phyloP scores from a whole-genome alignment of 2,113 vertebrate species.

The Sinocyclocheilus maitianheensis region DNA sequence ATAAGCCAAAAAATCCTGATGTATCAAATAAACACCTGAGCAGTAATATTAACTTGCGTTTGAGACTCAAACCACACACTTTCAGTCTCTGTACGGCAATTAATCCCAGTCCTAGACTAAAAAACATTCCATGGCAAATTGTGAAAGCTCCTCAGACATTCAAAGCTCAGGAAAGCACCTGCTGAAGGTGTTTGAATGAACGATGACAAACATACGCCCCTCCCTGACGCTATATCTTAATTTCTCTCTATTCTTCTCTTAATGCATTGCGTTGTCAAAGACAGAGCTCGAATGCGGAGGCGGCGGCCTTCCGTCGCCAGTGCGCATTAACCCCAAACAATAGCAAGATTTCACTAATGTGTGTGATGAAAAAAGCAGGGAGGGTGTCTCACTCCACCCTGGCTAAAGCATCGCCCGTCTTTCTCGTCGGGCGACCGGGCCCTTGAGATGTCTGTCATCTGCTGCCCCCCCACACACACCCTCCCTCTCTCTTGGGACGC shows the following conservation, averaged over 20 bases:
- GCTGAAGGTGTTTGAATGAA: slow-evolving; percentile 1
- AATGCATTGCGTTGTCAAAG: background rate
- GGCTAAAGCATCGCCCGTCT: slow-evolving; percentile 53
- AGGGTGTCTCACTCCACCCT: slow-evolving; percentile 59
- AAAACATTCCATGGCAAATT: background rate
- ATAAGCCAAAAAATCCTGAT: background rate
- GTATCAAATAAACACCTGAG: background rate
- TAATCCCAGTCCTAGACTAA: background rate
- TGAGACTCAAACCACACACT: background rate
- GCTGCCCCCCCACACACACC: slow-evolving; percentile 1
- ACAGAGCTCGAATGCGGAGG: background rate
- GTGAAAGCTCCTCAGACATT: background rate
- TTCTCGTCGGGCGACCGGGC: slow-evolving; percentile 54
- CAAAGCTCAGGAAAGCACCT: background rate
- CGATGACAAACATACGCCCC: slow-evolving; percentile 29
- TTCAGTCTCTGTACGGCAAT: background rate
- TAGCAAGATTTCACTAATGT: slow-evolving; percentile 62
- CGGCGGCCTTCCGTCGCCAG: background rate
- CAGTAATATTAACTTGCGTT: background rate
- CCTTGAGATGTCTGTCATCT: slow-evolving; percentile 61
- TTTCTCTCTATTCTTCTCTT: slow-evolving; percentile 28
- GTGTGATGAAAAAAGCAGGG: slow-evolving; percentile 57
- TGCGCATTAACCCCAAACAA: slow-evolving; percentile 56
- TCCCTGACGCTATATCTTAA: slow-evolving; percentile 35
- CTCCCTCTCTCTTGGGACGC: slow-evolving; percentile 51